Evolutionary conservation across 1,140 invertebrate species (phyloP).

Genomic region (Trichonephila clavata): DNA sequence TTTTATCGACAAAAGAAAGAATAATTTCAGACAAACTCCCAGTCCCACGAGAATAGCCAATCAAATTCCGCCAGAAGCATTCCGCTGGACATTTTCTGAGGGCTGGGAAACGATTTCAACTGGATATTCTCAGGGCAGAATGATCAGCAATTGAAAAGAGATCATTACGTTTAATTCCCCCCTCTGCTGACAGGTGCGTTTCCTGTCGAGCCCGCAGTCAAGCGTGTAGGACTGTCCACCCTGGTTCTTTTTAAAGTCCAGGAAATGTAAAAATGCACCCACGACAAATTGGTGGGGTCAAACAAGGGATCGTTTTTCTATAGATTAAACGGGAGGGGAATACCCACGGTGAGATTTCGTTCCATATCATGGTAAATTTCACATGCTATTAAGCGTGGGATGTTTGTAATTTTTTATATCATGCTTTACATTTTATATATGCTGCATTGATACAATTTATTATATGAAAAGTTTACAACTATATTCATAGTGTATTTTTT

Average conservation of each 20-base stretch:
- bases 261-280: slow-evolving; percentile 14
- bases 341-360: background rate
- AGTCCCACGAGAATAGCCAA: background rate
- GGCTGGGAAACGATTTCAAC: background rate
- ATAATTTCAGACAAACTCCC: background rate
- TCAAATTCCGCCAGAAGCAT: background rate
- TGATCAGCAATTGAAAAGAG: slow-evolving; percentile 28
- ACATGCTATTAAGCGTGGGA: background rate
- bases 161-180: slow-evolving; percentile 8
- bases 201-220: background rate
- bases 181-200: background rate
- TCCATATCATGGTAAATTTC: background rate
- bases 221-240: slow-evolving; percentile 30
- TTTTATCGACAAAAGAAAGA: background rate
- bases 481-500: too few species aligned
- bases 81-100: background rate
- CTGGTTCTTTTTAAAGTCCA: background rate
- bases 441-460: too few species aligned
- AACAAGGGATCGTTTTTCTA: background rate
- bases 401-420: background rate
- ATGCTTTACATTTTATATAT: too few species aligned
- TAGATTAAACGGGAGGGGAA: background rate
- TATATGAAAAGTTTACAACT: too few species aligned
- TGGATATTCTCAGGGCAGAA: background rate
- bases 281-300: slow-evolving; percentile 18